Evolutionary conservation across 2,113 vertebrate species (phyloP).

Genomic region (Periophthalmus modestus): DNA sequence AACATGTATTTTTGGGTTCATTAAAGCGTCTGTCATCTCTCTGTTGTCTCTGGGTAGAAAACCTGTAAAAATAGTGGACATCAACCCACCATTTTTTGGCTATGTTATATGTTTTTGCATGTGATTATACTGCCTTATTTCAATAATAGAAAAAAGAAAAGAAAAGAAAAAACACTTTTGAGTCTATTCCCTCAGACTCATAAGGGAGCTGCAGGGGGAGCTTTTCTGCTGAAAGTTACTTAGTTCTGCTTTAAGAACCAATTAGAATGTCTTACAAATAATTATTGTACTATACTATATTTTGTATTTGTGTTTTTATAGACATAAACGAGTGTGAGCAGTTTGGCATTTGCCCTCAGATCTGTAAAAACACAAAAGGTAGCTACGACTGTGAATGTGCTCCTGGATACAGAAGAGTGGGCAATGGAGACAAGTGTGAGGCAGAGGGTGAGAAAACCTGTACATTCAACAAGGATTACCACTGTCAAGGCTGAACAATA

Average conservation of each 20-base stretch:
- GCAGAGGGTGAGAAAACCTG: slow-evolving; percentile 79
- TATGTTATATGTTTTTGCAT: too few relatives aligned
- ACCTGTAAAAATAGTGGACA: too few relatives aligned
- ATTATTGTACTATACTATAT: not conserved
- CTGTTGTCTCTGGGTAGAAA: too few relatives aligned
- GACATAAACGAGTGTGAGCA: slow-evolving; percentile 89
- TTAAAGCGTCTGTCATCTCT: too few relatives aligned
- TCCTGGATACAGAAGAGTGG: slow-evolving; percentile 84
- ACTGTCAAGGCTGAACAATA: not conserved
- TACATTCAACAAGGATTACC: not conserved
- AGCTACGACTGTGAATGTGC: slow-evolving; percentile 88
- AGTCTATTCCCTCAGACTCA: too few relatives aligned
- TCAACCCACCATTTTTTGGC: too few relatives aligned
- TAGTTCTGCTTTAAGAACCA: not conserved
- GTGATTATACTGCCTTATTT: too few relatives aligned
- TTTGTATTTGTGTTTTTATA: slow-evolving; percentile 36
- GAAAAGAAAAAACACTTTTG: too few relatives aligned
- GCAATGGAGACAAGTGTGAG: slow-evolving; percentile 83
- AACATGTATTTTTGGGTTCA: too few relatives aligned
- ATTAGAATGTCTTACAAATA: not conserved
- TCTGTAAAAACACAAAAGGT: slow-evolving; percentile 89
- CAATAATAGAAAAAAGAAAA: too few relatives aligned
- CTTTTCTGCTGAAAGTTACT: too few relatives aligned
- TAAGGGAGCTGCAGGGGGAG: too few relatives aligned
- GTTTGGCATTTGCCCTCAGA: slow-evolving; percentile 84